Conservation (phyloP, 1,140 invertebrate species). For the Ericerus pela region DNA sequence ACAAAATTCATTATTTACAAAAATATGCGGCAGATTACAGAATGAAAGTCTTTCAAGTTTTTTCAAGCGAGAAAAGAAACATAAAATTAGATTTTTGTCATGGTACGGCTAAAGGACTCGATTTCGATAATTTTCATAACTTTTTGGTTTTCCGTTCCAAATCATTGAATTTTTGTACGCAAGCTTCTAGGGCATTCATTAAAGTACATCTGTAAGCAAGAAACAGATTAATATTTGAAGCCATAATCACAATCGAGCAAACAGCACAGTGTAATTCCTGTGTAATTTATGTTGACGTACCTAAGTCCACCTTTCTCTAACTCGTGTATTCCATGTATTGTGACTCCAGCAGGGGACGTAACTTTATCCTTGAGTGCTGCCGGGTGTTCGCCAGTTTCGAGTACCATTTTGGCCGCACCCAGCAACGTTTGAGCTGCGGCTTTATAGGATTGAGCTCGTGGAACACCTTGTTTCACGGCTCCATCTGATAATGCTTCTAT, state of each 20-base stretch:
- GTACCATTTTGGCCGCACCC: conserved; percentile 70
- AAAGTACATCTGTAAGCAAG: conserved; percentile 43
- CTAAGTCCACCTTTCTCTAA: conserved; percentile 72
- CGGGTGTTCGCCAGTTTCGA: conserved; percentile 60
- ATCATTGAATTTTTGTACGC: conserved; percentile 33
- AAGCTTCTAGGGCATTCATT: conserved; percentile 56
- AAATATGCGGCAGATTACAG: too few species aligned
- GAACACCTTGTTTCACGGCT: conserved; percentile 80
- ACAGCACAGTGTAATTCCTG: conserved; percentile 8
- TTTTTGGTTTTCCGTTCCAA: too few species aligned
- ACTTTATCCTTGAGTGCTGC: conserved; percentile 80
- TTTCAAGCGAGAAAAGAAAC: too few species aligned
- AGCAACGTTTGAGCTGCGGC: conserved; percentile 81
- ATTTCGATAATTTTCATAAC: too few species aligned
- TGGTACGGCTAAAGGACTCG: too few species aligned
- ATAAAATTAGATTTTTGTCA: too few species aligned
- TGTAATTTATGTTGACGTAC: conserved; percentile 29
- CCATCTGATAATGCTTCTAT: conserved; percentile 40
- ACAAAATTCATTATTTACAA: too few species aligned
- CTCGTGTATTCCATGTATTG: conserved; percentile 76
- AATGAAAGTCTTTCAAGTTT: too few species aligned
- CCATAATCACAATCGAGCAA: conserved; percentile 11
- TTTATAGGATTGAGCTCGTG: conserved; percentile 64
- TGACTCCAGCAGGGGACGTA: conserved; percentile 83
- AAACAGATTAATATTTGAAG: conserved; percentile 13